These are phyloP conservation scores for Smittia sp. DNA, from an alignment of 2,888 invertebrate genomes.

Conservation along the genomic window DNA sequence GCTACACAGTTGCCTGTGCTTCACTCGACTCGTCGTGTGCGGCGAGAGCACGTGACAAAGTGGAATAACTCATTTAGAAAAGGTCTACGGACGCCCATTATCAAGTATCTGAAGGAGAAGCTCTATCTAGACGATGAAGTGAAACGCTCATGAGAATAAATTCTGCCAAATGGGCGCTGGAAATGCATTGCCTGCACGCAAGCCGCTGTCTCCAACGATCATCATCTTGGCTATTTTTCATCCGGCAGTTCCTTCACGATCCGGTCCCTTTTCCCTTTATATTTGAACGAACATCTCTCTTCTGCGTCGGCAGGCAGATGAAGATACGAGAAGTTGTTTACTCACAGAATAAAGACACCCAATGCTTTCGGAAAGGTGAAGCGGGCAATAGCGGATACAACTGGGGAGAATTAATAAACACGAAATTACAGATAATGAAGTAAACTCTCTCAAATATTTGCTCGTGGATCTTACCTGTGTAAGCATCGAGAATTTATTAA, in stretches of 20 bases:
- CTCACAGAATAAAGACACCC: constrained; percentile 9
- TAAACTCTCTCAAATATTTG: constrained; percentile 28
- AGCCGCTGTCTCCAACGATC: not conserved
- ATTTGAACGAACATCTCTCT: constrained; percentile 27
- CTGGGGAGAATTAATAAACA: constrained; percentile 35
- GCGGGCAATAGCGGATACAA: not conserved
- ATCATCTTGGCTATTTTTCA: constrained; percentile 36
- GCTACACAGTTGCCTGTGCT: not conserved
- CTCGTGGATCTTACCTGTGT: not conserved
- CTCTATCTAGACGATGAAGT: constrained; percentile 2
- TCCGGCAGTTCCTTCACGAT: not conserved
- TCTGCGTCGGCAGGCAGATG: not conserved
- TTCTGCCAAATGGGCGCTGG: not conserved
- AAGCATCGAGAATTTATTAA: not conserved
- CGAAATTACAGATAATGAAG: constrained; percentile 37
- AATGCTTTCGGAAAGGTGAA: not conserved
- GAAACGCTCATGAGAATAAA: constrained; percentile 37
- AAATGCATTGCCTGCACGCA: constrained; percentile 37
- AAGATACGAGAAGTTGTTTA: not conserved
- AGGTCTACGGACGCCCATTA: not conserved
- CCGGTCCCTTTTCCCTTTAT: not conserved
- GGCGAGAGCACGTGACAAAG: constrained; percentile 1
- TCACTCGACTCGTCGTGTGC: not conserved
- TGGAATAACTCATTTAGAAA: not conserved
- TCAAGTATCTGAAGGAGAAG: not conserved